Base-by-base conservation (phyloP, 2,113 vertebrate genomes). In the Cervus canadensis region DNA sequence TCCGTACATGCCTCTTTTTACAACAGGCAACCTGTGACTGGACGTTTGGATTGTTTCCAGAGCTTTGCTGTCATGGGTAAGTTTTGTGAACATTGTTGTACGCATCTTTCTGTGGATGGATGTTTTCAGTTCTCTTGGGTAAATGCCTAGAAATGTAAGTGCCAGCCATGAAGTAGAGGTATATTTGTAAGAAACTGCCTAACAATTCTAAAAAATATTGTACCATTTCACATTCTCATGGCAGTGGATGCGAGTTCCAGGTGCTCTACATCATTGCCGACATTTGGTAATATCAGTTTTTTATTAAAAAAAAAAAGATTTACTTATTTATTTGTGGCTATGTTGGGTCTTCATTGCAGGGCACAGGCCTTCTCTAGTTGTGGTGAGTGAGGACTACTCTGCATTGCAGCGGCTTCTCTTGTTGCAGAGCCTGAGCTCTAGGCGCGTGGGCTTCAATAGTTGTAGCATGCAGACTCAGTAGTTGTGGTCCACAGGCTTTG, bases 351-450 rank as follows among this genome's bases (percentile, higher is more conserved):
- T 40, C 67, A 40, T 6, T 71, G n/a, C 67, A 23, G 67, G 6
- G n/a, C n/a, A 23, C 67, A 74, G n/a, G n/a, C n/a, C 23, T 74
- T 23, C n/a, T 74, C 67, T 40, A 23, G 6, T 54, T 54, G 10
- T 12, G 67, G n/a, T 12, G 67, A 71, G n/a, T 40, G 67, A 71
- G 67, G 19, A 19, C 2, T 40, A 2, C 19, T 40, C 17, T 71
- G 19, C 67, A 12, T 23, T 71, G 67, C 19, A 74, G 19, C 0
- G 5, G 67, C n/a, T 74, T 74, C 19, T 74, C n/a, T 6, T 13
- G n/a, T 40, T 23, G 19, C n/a, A 40, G 67, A 71, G n/a, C 10
- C n/a, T 0, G 0, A 23, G 67, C n/a, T 40, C 67, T 23, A 23
- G 67, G 67, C n/a, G 6, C 0, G 0, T 74, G 67, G 67, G 67